Conservation (phyloP, 2,797 vertebrate genomes). For the Furcifer pardalis region DNA sequence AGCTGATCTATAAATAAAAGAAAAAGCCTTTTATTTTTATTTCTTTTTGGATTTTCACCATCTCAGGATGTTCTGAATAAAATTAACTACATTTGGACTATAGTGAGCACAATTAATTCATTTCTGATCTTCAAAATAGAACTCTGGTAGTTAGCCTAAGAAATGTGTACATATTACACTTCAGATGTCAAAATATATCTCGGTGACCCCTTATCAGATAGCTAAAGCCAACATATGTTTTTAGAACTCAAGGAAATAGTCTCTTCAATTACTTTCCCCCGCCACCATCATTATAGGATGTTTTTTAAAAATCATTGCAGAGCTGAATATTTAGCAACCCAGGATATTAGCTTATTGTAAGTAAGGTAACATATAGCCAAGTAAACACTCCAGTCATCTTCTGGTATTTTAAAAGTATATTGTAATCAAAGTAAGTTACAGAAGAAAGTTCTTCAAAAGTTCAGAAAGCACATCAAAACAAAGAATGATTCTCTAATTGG, state of each 20-base stretch:
- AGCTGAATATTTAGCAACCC: too few relatives aligned
- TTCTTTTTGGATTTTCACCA: not conserved
- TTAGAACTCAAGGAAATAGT: not conserved
- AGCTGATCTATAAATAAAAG: conserved; percentile 12
- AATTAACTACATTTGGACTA: conserved; percentile 8
- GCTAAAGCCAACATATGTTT: not conserved
- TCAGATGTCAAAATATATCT: conserved; percentile 12
- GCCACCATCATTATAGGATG: not conserved
- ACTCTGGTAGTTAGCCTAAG: not conserved
- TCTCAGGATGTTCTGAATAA: not conserved
- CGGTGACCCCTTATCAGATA: not conserved
- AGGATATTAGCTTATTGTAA: too few relatives aligned
- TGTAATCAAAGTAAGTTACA: too few relatives aligned
- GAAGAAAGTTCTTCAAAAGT: too few relatives aligned
- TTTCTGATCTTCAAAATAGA: not conserved
- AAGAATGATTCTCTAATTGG: too few relatives aligned
- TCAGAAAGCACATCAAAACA: too few relatives aligned
- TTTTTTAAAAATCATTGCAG: conserved; percentile 4
- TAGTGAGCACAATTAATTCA: not conserved
- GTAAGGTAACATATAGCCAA: too few relatives aligned
- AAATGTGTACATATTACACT: not conserved
- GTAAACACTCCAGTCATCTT: too few relatives aligned
- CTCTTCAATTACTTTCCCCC: not conserved
- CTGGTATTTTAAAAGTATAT: too few relatives aligned
- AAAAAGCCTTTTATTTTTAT: conserved; percentile 19